These are phyloP conservation scores for Leucophenga varia DNA, from an alignment of 1,140 invertebrate genomes.

Conservation along the genomic window DNA sequence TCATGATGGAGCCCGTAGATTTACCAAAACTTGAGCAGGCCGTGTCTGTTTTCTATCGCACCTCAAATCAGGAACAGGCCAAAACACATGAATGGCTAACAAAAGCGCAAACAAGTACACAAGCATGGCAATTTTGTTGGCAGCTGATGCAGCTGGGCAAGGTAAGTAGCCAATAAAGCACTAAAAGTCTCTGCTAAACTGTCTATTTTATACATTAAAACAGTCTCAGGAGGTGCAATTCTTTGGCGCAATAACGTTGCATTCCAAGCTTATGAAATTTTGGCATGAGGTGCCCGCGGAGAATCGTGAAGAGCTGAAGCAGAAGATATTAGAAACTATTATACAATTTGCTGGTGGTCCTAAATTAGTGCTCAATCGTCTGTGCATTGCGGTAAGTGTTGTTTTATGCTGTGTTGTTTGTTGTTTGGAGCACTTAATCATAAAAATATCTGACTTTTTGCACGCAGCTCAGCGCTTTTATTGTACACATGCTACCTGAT, in stretches of 20 bases:
- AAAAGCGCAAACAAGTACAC: constrained; percentile 74
- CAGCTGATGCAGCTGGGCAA: constrained; percentile 76
- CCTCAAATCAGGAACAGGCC: constrained; percentile 61
- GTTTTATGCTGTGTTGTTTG: neutral
- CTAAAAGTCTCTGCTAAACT: constrained; percentile 2
- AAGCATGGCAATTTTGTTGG: constrained; percentile 91
- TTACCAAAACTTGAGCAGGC: constrained; percentile 46
- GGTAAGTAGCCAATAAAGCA: constrained; percentile 56
- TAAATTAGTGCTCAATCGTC: constrained; percentile 79
- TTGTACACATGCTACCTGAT: constrained; percentile 65
- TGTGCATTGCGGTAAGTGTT: constrained; percentile 81
- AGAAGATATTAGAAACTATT: constrained; percentile 74
- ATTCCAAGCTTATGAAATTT: constrained; percentile 81
- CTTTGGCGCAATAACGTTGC: constrained; percentile 86
- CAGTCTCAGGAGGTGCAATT: constrained; percentile 86
- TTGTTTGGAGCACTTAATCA: no score
- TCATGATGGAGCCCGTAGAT: constrained; percentile 41
- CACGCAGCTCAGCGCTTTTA: constrained; percentile 66
- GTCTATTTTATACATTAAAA: constrained; percentile 1
- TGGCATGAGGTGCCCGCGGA: constrained; percentile 81
- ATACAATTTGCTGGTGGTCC: constrained; percentile 74
- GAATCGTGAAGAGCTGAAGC: constrained; percentile 73
- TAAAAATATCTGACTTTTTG: no score
- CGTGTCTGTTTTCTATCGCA: constrained; percentile 47
- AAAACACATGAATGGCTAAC: constrained; percentile 83